Conservation (phyloP, 2,888 invertebrate genomes). For the Trichogramma evanescens region DNA sequence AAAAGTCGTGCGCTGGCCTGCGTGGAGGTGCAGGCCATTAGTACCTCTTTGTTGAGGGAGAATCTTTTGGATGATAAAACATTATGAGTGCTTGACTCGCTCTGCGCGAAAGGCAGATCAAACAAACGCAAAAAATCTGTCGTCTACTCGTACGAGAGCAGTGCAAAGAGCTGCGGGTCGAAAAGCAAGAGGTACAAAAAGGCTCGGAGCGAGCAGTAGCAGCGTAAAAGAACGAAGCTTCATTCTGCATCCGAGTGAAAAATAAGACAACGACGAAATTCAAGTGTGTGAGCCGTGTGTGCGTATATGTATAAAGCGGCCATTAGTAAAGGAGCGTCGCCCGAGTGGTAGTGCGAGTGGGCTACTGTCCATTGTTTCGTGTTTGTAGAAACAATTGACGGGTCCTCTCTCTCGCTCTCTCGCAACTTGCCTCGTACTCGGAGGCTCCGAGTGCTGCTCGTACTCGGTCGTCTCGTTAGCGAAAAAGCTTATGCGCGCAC, state of each 20-base stretch:
- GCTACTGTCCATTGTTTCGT: conserved; percentile 34
- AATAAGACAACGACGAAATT: too few relatives aligned
- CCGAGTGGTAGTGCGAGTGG: not conserved
- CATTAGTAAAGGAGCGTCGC: conserved; percentile 38
- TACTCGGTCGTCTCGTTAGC: conserved; percentile 40
- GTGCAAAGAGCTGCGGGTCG: too few relatives aligned
- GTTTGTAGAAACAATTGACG: conserved; percentile 46
- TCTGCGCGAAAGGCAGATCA: too few relatives aligned
- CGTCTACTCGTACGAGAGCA: too few relatives aligned
- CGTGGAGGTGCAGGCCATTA: too few relatives aligned
- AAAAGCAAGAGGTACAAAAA: too few relatives aligned
- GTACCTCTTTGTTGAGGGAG: too few relatives aligned
- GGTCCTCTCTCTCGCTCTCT: conserved; percentile 26
- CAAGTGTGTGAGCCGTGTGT: not conserved
- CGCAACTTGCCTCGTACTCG: conserved; percentile 30
- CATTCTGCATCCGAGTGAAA: not conserved
- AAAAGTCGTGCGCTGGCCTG: too few relatives aligned
- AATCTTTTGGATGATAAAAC: too few relatives aligned
- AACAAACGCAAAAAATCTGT: too few relatives aligned
- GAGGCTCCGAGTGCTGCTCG: conserved; percentile 24
- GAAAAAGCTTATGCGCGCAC: conserved; percentile 26
- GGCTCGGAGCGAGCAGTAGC: too few relatives aligned
- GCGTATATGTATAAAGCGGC: conserved; percentile 35
- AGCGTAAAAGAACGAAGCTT: not conserved
- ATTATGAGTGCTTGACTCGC: too few relatives aligned